Evolutionary conservation across 1,140 invertebrate genomes (phyloP).

Genomic region (Acarapis woodi): DNA sequence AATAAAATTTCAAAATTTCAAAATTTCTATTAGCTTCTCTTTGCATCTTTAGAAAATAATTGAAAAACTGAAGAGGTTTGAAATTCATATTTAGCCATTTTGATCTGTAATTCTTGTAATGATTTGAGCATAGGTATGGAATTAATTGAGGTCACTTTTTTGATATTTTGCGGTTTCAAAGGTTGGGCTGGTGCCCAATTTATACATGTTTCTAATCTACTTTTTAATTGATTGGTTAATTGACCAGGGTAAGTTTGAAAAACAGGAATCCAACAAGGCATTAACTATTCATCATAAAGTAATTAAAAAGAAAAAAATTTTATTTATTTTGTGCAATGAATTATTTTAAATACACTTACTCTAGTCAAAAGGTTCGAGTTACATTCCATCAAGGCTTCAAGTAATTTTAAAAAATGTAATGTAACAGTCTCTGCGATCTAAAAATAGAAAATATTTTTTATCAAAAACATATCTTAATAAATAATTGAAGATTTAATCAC

Average conservation of each 20-base stretch:
- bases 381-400: constrained; percentile 82
- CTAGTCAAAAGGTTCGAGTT: constrained; percentile 68
- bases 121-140: constrained; percentile 35
- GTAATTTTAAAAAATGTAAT: constrained; percentile 71
- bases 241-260: constrained; percentile 19
- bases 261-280: constrained; percentile 34
- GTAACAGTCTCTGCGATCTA: constrained; percentile 91
- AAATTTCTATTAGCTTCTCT: not conserved
- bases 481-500: no score
- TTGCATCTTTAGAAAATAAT: constrained; percentile 42
- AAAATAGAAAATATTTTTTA: constrained; percentile 14
- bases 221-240: constrained; percentile 61
- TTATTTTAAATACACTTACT: constrained; percentile 22
- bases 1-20: no score
- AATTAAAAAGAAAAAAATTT: constrained; percentile 10
- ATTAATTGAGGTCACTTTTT: constrained; percentile 9
- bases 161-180: constrained; percentile 16
- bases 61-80: constrained; percentile 72
- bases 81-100: constrained; percentile 88
- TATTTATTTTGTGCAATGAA: not conserved
- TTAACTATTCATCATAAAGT: no score
- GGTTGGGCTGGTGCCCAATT: constrained; percentile 28
- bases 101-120: constrained; percentile 76
- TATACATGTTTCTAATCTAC: constrained; percentile 58
- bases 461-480: no score